These are phyloP conservation scores for Pogona vitticeps DNA, from an alignment of 2,113 vertebrate genomes.

Conservation along the genomic window DNA sequence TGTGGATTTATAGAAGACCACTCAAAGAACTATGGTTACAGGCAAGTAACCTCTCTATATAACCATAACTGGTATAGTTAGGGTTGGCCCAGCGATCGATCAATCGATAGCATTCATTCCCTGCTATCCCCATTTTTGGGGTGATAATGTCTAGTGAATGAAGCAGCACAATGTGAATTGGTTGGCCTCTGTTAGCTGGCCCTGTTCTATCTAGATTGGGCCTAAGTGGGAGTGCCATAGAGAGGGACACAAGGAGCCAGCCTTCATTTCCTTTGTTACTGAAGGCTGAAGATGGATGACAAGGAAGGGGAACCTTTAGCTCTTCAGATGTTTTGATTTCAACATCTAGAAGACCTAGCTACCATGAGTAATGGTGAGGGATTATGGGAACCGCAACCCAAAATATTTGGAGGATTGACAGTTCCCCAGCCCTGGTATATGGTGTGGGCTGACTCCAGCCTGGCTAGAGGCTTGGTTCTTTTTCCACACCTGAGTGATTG, in stretches of 20 bases:
- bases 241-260: not conserved
- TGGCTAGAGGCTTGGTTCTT: not conserved
- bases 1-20: too few relatives aligned
- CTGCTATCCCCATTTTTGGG: not conserved
- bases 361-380: not conserved
- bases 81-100: not conserved
- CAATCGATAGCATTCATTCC: too few relatives aligned
- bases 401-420: not conserved
- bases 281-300: not conserved
- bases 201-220: not conserved
- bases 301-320: not conserved
- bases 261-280: too few relatives aligned
- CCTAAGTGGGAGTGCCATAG: not conserved
- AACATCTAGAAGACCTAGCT: not conserved
- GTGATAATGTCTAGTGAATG: too few relatives aligned
- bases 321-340: not conserved
- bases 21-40: too few relatives aligned
- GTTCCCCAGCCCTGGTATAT: not conserved
- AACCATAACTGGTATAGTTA: not conserved
- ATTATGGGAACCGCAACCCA: not conserved
- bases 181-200: not conserved
- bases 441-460: not conserved
- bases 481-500: not conserved
- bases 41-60: too few relatives aligned
- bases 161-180: too few relatives aligned